Base-by-base conservation (phyloP, 2,113 vertebrate genomes). In the Caloenas nicobarica region DNA sequence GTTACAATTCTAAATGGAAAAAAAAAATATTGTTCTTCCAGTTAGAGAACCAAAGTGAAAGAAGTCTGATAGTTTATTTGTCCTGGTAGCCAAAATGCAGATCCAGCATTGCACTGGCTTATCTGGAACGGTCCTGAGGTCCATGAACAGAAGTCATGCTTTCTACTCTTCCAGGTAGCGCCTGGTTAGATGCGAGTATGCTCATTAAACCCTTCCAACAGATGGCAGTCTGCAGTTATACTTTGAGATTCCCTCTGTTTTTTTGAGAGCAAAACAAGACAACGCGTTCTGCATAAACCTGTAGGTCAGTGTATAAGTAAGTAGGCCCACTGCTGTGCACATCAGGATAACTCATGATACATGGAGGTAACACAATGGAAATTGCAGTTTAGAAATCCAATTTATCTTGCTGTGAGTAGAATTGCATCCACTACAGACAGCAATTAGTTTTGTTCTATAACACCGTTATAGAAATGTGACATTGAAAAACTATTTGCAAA, bases 341-440 rank as follows among this genome's bases (percentile, higher is more conserved):
- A 97, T 96, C 97, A 91, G 97, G 94, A 51, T 93, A 96, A 89
- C 94, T 98, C 81, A 91, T 95, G 96, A 97, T 96, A 96, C 81
- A 78, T 72, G 81, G 93, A 97, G 90, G 88, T 91, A 97, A 96
- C 90, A 96, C 96, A 97, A 97, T 97, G 96, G 97, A 98, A 98
- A 98, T 97, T 14, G 9, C 95, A 96, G 97, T 95, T 98, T 94
- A 97, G 97, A 97, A 97, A 98, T 97, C 96, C 97, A 98, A 97
- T 98, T 98, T 98, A 91, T 97, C 98, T 98, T 97, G 97, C 98
- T 98, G 97, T 96, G 98, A 98, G 96, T 97, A 95, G 97, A 98
- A 98, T 97, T 98, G 97, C 96, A 97, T 98, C 93, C 92, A 96
- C 94, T 97, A 95, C 95, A 89, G 96, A 97, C 40, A 95, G 94